A percentile compares a stretch with the other conserved stretches of the same genome.
Evolutionary conservation across 2,797 vertebrate genomes (phyloP).

Genomic region (Tragelaphus oryx): DNA sequence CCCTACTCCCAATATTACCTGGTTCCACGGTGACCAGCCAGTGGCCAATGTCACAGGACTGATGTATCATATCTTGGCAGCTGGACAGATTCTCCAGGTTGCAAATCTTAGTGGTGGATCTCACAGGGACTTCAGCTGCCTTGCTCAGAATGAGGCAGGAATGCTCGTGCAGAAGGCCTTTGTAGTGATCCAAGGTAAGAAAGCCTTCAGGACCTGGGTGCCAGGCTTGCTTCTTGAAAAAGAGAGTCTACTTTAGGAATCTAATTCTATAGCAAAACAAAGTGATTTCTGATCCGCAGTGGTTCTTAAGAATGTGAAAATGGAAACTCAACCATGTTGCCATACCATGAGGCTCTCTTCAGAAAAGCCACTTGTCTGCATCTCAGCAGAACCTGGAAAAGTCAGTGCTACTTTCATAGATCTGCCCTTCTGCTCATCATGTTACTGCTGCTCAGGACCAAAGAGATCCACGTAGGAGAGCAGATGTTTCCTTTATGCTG

Average conservation of each 20-base stretch:
- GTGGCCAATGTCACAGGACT: slow-evolving; percentile 60
- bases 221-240: neutral
- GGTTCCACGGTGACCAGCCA: slow-evolving; percentile 79
- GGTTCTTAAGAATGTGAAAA: neutral
- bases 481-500: neutral
- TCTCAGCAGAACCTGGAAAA: neutral
- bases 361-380: neutral
- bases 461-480: neutral
- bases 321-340: neutral
- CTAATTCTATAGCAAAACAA: neutral
- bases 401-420: neutral
- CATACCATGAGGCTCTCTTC: neutral
- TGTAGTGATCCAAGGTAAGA: slow-evolving; percentile 81
- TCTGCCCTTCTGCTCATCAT: neutral
- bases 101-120: slow-evolving; percentile 75
- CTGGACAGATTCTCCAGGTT: slow-evolving; percentile 80
- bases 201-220: neutral
- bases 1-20: slow-evolving; percentile 82
- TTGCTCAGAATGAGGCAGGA: slow-evolving; percentile 84
- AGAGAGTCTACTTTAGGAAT: neutral
- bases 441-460: neutral
- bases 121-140: slow-evolving; percentile 82
- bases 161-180: slow-evolving; percentile 73
- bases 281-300: neutral
- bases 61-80: slow-evolving; percentile 75